Conservation (phyloP, 1,140 invertebrate species). For the Pteromalus puparum region DNA sequence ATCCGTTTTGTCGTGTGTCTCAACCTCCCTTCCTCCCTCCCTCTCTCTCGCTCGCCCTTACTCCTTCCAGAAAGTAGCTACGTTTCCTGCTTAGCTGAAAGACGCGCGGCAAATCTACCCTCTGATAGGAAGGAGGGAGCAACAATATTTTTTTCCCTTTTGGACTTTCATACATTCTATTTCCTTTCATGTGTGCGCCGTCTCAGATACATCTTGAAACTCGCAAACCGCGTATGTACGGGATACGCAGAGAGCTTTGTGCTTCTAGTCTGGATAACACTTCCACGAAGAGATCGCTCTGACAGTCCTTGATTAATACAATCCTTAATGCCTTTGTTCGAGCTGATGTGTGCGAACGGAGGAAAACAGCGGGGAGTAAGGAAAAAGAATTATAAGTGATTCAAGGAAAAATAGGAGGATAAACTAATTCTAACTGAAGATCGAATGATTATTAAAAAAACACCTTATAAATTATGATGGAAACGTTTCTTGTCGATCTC, state of each 20-base stretch:
- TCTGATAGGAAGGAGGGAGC: background rate
- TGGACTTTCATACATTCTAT: conserved; percentile 10
- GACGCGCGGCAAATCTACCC: background rate
- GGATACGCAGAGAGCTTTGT: background rate
- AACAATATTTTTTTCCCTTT: conserved; percentile 34
- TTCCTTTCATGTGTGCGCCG: background rate
- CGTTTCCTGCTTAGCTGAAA: conserved; percentile 18
- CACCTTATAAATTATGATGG: no score
- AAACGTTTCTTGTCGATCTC: no score
- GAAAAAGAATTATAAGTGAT: conserved; percentile 9
- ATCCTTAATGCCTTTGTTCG: conserved; percentile 70
- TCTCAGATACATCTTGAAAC: background rate
- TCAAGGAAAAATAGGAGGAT: background rate
- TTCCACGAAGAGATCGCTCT: conserved; percentile 63
- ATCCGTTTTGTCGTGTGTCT: conserved; percentile 65
- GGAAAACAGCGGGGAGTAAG: conserved; percentile 17
- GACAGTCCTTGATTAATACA: conserved; percentile 75
- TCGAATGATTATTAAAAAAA: no score
- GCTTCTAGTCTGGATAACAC: conserved; percentile 40
- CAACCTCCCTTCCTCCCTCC: conserved; percentile 31
- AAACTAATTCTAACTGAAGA: background rate
- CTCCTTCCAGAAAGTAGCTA: conserved; percentile 49
- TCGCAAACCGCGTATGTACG: background rate
- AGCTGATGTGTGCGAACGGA: conserved; percentile 56
- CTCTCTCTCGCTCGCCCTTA: conserved; percentile 44